phyloP scores from a whole-genome alignment of 92 coral and sea anemone species.

The Porites divaricata region DNA sequence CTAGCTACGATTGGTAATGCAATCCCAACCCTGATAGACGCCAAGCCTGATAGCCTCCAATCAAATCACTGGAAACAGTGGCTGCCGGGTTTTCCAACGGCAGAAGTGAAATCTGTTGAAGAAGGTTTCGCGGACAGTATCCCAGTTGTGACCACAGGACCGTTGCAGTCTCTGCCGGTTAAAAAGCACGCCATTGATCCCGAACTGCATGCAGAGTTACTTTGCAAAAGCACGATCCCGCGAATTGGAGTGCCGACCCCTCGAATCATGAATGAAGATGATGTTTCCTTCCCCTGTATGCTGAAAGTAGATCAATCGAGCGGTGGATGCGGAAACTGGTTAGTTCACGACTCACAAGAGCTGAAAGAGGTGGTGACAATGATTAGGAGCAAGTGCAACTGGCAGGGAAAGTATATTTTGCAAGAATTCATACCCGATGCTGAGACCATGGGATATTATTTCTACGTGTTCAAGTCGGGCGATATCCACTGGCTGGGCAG shows the following conservation, averaged over 20 bases:
- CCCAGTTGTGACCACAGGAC: neutral
- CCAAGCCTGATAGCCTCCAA: neutral
- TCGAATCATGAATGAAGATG: neutral
- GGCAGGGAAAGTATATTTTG: neutral
- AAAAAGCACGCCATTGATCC: neutral
- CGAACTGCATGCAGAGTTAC: no score
- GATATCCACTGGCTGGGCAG: neutral
- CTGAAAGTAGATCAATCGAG: neutral
- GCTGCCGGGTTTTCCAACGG: conserved; percentile 1
- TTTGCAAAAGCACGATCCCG: neutral
- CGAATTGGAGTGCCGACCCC: neutral
- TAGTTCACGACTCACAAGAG: neutral
- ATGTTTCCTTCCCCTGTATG: neutral
- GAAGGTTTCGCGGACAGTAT: neutral
- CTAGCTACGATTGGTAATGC: neutral
- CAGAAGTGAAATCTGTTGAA: neutral
- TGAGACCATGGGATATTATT: neutral
- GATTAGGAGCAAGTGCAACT: neutral
- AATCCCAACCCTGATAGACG: neutral
- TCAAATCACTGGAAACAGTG: conserved; percentile 5
- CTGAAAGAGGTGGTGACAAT: neutral
- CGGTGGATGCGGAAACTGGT: neutral
- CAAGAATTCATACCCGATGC: conserved; percentile 5
- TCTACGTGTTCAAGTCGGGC: no score
- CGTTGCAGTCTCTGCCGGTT: neutral